phyloP scores from a whole-genome alignment of 2,113 vertebrate genomes.

The Anoura caudifer region DNA sequence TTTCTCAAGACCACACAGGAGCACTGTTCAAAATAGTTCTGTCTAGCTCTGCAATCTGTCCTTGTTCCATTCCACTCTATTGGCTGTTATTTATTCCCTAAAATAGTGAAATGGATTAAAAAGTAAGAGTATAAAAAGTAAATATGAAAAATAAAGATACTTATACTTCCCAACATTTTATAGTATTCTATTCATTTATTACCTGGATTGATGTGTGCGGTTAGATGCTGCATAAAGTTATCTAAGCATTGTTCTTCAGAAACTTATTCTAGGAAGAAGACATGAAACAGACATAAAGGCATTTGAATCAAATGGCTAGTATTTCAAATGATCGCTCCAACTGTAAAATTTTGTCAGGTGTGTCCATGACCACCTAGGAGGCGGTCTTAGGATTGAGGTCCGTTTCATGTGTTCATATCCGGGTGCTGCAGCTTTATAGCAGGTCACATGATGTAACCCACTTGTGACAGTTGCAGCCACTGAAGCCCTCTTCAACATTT shows the following conservation, averaged over 20 bases:
- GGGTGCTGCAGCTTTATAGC: not conserved
- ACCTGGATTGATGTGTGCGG: not conserved
- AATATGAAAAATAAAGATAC: not conserved
- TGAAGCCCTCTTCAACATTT: not conserved
- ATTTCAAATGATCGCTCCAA: not conserved
- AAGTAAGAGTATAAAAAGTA: not conserved
- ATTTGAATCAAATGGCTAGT: not conserved
- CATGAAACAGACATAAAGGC: not conserved
- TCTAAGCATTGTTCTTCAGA: constrained; percentile 15
- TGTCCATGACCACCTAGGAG: not conserved
- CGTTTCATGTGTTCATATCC: not conserved
- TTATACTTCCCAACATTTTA: constrained; percentile 8
- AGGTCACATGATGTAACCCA: not conserved
- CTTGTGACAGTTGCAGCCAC: not conserved
- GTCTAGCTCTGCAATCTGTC: not conserved
- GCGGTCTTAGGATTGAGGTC: not conserved
- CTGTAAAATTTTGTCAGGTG: not conserved
- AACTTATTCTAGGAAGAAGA: not conserved
- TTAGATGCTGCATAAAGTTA: not conserved
- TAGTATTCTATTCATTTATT: not conserved
- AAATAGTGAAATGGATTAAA: not conserved
- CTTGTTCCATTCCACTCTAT: not conserved
- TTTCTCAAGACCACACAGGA: not conserved
- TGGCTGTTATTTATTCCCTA: not conserved
- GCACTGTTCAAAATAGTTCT: not conserved